Percentiles rank a stretch among this genome's conserved stretches.
Evolutionary conservation across 53 echinoderm and acorn worm genomes (phyloP).

Genomic region (Echinarachnius parma): DNA sequence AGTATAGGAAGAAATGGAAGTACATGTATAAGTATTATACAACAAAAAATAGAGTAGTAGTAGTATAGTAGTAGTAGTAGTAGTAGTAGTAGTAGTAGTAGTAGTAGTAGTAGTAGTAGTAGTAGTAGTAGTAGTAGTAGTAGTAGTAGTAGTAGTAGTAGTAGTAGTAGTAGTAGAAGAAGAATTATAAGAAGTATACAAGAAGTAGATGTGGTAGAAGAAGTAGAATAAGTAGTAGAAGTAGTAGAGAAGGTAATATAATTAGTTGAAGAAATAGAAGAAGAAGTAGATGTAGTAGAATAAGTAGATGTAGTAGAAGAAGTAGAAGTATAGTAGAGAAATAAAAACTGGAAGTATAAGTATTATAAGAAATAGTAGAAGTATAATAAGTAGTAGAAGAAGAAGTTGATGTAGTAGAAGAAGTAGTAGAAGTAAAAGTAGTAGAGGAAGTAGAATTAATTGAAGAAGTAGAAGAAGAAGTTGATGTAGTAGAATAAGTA

Average conservation of each 20-base stretch:
- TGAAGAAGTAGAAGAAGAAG: conserved; percentile 8
- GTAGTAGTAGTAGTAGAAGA: conserved; percentile 24
- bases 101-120: conserved; percentile 18
- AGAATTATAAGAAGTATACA: conserved; percentile 6
- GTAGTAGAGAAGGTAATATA: not conserved
- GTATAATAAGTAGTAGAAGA: not conserved
- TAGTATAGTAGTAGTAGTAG: too few relatives aligned
- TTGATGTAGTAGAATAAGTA: not conserved
- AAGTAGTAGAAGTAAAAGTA: conserved; percentile 20
- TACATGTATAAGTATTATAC: too few relatives aligned
- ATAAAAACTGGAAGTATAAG: not conserved
- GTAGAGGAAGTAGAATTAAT: too few relatives aligned
- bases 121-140: conserved; percentile 23
- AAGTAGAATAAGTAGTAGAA: conserved; percentile 2
- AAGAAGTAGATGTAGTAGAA: not conserved
- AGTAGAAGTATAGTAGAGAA: not conserved
- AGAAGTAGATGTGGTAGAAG: not conserved
- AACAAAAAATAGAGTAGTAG: too few relatives aligned
- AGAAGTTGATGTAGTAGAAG: conserved; percentile 6
- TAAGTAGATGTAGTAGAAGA: conserved; percentile 3
- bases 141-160: conserved; percentile 20
- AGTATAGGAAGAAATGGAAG: too few relatives aligned
- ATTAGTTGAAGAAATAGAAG: not conserved
- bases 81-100: conserved; percentile 15
- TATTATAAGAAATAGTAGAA: not conserved